Evolutionary conservation across 2,797 vertebrate species (phyloP), one percentile per base, ranked within the genome.

Genomic region (Selene dorsalis): DNA sequence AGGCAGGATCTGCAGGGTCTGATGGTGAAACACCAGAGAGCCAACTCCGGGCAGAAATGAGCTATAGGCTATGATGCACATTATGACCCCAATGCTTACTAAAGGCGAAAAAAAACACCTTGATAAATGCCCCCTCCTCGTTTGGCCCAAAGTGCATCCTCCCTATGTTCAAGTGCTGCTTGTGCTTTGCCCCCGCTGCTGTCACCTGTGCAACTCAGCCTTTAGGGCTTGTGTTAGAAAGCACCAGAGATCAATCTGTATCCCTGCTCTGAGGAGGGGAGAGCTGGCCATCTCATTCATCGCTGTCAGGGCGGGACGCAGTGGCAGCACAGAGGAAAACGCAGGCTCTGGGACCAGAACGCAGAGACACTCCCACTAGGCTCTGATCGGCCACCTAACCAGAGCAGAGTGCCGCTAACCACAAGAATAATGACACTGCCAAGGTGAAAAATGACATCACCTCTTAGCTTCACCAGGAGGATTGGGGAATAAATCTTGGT

Each of bases 401-500:
- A 88, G 91, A 92, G 89, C 85, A 90, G 90, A 94, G 91, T 75
- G 90, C 90, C 83, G 87, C 92, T 95, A 95, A 95, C 93, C 91
- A 91, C 87, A 94, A 94, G 95, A 96, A 93, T 94, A 95, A 95
- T 95, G 91, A 89, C 89, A 75, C 93, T 94, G 93, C 92, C 94
- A 94, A 88, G 91, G 92, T 95, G 94, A 95, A 94, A 94, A 95
- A 95, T 93, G 93, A 94, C 92, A 94, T 93, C 92, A 92, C 90
- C 88, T 93, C 93, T 93, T 93, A 93, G 90, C 91, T 93, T 94
- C 92, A 94, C 92, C 92, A 93, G 85, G 89, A 94, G 90, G 93
- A 95, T 93, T 94, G 91, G 93, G 89, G 92, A 88, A 94, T 94
- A 93, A 93, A 94, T 95, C 93, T 93, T 90, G 85, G 84, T 85